These are phyloP conservation scores for Papilio glaucus DNA, from an alignment of 1,140 invertebrate genomes.

Conservation along the genomic window DNA sequence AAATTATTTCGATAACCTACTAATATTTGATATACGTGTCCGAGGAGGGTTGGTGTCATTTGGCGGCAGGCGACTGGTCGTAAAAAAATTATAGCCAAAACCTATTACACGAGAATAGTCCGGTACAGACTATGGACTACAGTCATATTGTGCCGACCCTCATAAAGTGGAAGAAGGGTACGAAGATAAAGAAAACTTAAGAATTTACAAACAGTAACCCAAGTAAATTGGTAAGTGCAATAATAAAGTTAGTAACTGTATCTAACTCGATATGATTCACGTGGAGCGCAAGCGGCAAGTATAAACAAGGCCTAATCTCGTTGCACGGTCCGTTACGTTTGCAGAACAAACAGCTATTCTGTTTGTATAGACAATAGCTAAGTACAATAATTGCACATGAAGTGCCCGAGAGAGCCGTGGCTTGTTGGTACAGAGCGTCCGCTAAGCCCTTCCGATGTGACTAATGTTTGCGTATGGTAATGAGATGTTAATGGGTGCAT, in stretches of 20 bases:
- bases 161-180: too few species aligned
- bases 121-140: too few species aligned
- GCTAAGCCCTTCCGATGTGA: conserved; percentile 70
- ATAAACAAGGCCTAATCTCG: conserved; percentile 76
- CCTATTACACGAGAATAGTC: too few species aligned
- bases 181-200: too few species aligned
- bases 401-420: conserved; percentile 57
- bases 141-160: too few species aligned
- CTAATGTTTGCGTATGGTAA: conserved; percentile 80
- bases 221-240: conserved; percentile 12
- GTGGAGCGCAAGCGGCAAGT: conserved; percentile 55
- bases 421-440: conserved; percentile 66
- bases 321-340: conserved; percentile 75
- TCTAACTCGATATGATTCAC: conserved; percentile 47
- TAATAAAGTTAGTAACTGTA: conserved; percentile 18
- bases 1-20: too few species aligned
- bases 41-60: too few species aligned
- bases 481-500: conserved; percentile 73
- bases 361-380: conserved; percentile 76
- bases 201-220: conserved; percentile 7
- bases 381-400: conserved; percentile 77
- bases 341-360: conserved; percentile 61
- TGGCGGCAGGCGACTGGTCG: too few species aligned
- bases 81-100: too few species aligned
- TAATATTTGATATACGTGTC: too few species aligned